Evolutionary conservation across 1,140 invertebrate genomes (phyloP), one percentile per base, ranked within the genome.

Genomic region (Muscidifurax raptorellus): DNA sequence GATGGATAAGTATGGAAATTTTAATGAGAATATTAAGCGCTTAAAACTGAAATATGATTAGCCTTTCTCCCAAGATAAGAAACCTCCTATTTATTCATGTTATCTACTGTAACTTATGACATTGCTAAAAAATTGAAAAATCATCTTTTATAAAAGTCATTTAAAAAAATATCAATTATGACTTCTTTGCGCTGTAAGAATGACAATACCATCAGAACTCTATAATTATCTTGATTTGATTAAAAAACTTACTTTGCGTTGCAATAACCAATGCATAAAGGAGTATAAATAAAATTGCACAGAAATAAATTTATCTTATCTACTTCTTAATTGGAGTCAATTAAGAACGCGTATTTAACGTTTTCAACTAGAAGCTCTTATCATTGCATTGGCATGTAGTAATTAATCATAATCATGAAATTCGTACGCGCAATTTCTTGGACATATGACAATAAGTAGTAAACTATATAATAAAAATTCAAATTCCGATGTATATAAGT

Each of bases 1-100:
- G 44, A 44, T 28, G 32, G 22, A 28, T 64, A 80, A n/a, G n/a
- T 66, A 22, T 25, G 36, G 40, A 69, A 44, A 80, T 80, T 69
- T 69, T 80, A n/a, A 79, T 66, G 30, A 77, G 25, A n/a, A 59
- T 18, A 30, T 18, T 77, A 12, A 59, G 30, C 52, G 28, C 27
- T 77, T 28, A 44, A 25, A 77, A 52, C 47, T 25, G 22, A 1
- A 77, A 77, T 59, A 36, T 36, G 32, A 36, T 36, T 36, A 7
- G 32, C 9, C 32, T 36, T 36, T 7, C 9, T 36, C n/a, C n/a
- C n/a, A n/a, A n/a, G n/a, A n/a, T n/a, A n/a, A n/a, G n/a, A n/a
- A n/a, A n/a, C n/a, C n/a, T n/a, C n/a, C n/a, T n/a, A n/a, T n/a
- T n/a, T n/a, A n/a, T n/a, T n/a, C n/a, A n/a, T n/a, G n/a, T n/a